Percentiles rank a stretch among this genome's conserved stretches.
phyloP scores from a whole-genome alignment of 1,140 invertebrate genomes.

The Conus ventricosus region DNA sequence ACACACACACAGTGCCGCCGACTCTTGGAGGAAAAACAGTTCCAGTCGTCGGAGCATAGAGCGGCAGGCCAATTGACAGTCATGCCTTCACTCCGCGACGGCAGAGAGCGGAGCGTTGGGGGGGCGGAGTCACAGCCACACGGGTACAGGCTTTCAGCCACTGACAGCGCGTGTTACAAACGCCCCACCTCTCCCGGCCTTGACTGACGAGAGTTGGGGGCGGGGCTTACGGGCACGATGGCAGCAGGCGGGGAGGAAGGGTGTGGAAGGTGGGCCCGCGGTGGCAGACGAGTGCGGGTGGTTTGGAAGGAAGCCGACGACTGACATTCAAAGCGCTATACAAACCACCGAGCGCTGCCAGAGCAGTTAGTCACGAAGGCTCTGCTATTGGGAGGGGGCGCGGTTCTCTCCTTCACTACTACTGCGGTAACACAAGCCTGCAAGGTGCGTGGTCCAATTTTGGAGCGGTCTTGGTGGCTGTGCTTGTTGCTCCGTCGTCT shows the following conservation, averaged over 20 bases:
- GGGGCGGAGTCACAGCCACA: not conserved
- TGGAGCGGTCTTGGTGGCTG: not conserved
- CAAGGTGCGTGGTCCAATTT: not conserved
- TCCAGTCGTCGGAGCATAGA: not conserved
- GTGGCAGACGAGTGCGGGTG: slow-evolving; percentile 22
- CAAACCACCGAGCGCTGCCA: slow-evolving; percentile 3
- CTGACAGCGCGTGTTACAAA: slow-evolving; percentile 10
- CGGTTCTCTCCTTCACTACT: not conserved
- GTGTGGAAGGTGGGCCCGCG: not conserved
- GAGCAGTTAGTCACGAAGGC: slow-evolving; percentile 21
- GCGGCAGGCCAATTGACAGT: not conserved
- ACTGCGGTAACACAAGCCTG: not conserved
- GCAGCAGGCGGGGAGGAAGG: not conserved
- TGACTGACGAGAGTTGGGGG: slow-evolving; percentile 13
- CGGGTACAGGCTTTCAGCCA: not conserved
- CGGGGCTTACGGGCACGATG: no score
- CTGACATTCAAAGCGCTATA: slow-evolving; percentile 23
- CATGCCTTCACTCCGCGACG: not conserved
- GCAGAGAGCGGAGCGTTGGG: not conserved
- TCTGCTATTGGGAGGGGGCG: slow-evolving; percentile 20
- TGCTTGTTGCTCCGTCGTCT: no score
- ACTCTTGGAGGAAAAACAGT: not conserved
- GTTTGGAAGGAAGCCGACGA: not conserved
- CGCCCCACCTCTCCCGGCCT: not conserved
- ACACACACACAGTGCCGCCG: not conserved